A percentile compares a stretch with the other conserved stretches of the same genome.
Evolutionary conservation across 1,140 invertebrate genomes (phyloP).

Genomic region (Ceratitis capitata): DNA sequence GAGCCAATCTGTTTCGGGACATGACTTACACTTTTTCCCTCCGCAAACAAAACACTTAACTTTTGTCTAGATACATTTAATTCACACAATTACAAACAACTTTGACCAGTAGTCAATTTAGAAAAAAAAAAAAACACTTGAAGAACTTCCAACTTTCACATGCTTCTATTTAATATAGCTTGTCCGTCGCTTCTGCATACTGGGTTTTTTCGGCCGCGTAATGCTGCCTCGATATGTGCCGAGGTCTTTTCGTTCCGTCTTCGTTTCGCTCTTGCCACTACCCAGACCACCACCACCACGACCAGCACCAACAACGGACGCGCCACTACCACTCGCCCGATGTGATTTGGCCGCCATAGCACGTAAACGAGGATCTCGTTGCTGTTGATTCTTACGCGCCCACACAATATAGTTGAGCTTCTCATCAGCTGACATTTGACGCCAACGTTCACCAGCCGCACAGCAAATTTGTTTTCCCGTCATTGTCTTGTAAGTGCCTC

Average conservation of each 20-base stretch:
- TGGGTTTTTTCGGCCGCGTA: neutral
- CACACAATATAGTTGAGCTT: conserved; percentile 33
- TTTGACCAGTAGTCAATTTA: no score
- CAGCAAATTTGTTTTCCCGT: neutral
- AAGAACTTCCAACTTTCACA: no score
- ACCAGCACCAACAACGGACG: no score
- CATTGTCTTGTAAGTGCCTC: neutral
- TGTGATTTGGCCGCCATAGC: neutral
- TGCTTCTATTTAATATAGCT: conserved; percentile 29
- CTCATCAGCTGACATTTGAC: conserved; percentile 17
- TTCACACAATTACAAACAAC: no score
- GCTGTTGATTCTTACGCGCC: conserved; percentile 36
- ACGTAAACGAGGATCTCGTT: neutral
- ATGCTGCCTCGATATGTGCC: neutral
- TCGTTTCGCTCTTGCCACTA: neutral
- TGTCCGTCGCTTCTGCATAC: neutral
- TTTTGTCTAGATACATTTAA: no score
- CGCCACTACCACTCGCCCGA: no score
- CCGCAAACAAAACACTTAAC: no score
- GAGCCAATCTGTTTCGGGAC: no score
- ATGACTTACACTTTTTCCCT: no score
- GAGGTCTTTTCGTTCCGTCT: neutral
- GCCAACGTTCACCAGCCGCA: conserved; percentile 25
- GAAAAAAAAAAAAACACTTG: no score
- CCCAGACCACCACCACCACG: neutral